phyloP scores from a whole-genome alignment of 2,888 invertebrate species.

The Pardosa pseudoannulata region DNA sequence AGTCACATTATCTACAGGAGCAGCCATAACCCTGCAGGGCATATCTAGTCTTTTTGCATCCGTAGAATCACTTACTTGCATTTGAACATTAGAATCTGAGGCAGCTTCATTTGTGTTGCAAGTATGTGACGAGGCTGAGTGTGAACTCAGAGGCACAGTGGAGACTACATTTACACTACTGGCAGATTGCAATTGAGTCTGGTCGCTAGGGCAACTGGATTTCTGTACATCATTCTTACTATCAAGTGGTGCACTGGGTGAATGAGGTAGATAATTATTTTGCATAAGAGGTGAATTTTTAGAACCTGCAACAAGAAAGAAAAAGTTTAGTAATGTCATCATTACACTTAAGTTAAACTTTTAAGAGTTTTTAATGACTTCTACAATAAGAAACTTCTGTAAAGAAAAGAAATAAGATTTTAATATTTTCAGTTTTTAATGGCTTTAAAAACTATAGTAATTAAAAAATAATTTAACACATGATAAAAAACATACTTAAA shows the following conservation, averaged over 20 bases:
- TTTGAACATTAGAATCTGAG: conserved; percentile 60
- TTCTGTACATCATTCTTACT: conserved; percentile 57
- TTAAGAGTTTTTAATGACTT: too few relatives aligned
- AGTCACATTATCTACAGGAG: conserved; percentile 49
- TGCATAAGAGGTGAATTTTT: conserved; percentile 68
- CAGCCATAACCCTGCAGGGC: conserved; percentile 31
- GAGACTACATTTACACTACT: conserved; percentile 65
- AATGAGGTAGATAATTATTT: conserved; percentile 72
- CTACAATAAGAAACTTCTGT: too few relatives aligned
- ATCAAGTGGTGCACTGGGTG: conserved; percentile 67
- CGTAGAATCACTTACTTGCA: conserved; percentile 57
- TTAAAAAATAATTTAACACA: too few relatives aligned
- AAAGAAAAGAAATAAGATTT: too few relatives aligned
- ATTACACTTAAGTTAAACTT: too few relatives aligned
- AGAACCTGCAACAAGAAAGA: conserved; percentile 34
- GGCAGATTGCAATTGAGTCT: conserved; percentile 65
- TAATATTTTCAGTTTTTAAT: too few relatives aligned
- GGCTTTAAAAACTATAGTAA: too few relatives aligned
- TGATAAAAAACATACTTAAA: too few relatives aligned
- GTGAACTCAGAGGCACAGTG: conserved; percentile 69
- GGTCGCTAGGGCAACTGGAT: conserved; percentile 54
- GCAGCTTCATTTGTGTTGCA: conserved; percentile 63
- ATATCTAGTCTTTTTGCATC: conserved; percentile 57
- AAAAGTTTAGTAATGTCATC: neutral
- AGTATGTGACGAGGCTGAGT: conserved; percentile 65